These are phyloP conservation scores for Azorinus chamasolen DNA, from an alignment of 2,888 invertebrate genomes.

Conservation along the genomic window DNA sequence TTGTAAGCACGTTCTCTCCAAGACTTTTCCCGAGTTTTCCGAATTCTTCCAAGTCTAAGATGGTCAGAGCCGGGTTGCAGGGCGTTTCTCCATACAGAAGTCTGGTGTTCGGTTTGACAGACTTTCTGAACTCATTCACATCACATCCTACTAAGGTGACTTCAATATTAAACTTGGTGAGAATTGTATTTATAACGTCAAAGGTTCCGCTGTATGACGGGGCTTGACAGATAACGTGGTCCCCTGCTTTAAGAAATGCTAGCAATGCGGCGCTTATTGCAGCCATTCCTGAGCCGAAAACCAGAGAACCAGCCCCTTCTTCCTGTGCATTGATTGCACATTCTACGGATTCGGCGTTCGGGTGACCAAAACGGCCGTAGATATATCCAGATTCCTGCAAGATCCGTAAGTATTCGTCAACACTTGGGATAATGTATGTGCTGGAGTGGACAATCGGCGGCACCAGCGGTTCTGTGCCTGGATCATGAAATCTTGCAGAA, in stretches of 20 bases:
- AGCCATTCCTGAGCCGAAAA: conserved; percentile 83
- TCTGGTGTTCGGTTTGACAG: conserved; percentile 84
- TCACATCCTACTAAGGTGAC: conserved; percentile 71
- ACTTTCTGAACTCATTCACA: conserved; percentile 77
- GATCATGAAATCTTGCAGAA: conserved; percentile 66
- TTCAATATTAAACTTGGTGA: conserved; percentile 80
- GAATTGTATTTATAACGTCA: conserved; percentile 77
- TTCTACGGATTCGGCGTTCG: conserved; percentile 78
- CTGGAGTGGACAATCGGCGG: conserved; percentile 81
- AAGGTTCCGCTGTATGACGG: conserved; percentile 83
- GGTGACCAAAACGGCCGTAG: conserved; percentile 80
- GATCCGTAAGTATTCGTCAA: conserved; percentile 77
- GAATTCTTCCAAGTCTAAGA: conserved; percentile 84
- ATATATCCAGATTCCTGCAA: conserved; percentile 81
- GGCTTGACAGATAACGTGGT: conserved; percentile 84
- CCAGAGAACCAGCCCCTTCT: conserved; percentile 81
- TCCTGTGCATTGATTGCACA: conserved; percentile 80
- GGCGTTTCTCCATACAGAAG: conserved; percentile 85
- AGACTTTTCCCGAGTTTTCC: conserved; percentile 74
- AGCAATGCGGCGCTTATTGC: conserved; percentile 83
- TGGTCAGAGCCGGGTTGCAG: conserved; percentile 84
- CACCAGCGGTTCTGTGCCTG: conserved; percentile 73
- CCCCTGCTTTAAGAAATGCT: conserved; percentile 83
- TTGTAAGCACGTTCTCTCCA: conserved; percentile 69
- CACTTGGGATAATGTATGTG: conserved; percentile 78